Base-by-base conservation (phyloP, 2,888 invertebrate species). In the Willowsia nigromaculata region DNA sequence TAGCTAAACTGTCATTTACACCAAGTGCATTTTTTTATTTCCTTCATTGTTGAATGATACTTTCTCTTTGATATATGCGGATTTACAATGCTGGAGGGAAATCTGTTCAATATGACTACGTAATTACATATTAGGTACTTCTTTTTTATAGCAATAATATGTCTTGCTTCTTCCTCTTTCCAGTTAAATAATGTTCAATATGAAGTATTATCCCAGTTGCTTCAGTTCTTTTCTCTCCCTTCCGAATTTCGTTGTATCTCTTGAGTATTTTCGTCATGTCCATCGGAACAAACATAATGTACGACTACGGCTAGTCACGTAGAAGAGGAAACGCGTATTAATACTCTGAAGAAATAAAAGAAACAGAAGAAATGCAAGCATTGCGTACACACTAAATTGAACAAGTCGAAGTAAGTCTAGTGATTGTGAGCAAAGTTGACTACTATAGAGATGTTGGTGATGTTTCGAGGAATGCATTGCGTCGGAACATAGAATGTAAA, bases 251-350 rank as follows among this genome's bases (percentile, higher is more conserved):
- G 13, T 43, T 25, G 11, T 33, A 37, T 78, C 86, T 86, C 86
- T 50, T 30, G 86, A 71, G 86, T 53, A 81, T 87, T 87, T 68
- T 71, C 68, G 33, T 71, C 81, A 81, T 87, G 81, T 80, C 86
- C 71, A 71, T 47, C 27, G 74, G 25, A 47, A 30, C 15, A 74
- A 74, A 74, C 50, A 74, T 18, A 40, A 43, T 43, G 40, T 40
- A 18, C 15, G 27, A 22, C 65, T 65, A 65, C 62, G 78, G 59
- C 65, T 40, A 80, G 86, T 80, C 86, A 87, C 86, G 86, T 86
- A 74, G 53, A 37, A 47, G 37, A 86, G n/a, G 13, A 65, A 65
- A 71, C 40, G 40, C 13, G 71, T 40, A 22, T 7, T 25, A 11
- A n/a, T 74, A 0, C 25, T 6, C 27, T n/a, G 33, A 47, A 30